Evolutionary conservation across 2,113 vertebrate genomes (phyloP).

Genomic region (Triplophysa dalaica): DNA sequence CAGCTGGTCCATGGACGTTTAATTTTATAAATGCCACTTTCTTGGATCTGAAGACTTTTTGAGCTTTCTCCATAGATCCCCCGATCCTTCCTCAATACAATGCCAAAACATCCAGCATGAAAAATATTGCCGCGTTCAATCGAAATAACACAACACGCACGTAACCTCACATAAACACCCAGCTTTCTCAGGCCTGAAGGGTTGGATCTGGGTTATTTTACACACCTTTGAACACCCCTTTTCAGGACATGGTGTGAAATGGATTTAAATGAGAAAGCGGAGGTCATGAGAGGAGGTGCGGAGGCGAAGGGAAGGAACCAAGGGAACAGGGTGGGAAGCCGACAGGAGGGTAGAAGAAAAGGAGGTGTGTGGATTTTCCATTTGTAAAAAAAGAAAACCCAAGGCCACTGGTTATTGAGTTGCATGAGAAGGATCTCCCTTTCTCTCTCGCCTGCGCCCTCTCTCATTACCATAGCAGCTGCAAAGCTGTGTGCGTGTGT

Average conservation of each 20-base stretch:
- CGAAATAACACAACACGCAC: not conserved
- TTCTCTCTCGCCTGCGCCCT: conserved; percentile 38
- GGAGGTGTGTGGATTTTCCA: conserved; percentile 55
- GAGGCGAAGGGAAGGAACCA: conserved; percentile 28
- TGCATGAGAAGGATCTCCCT: conserved; percentile 55
- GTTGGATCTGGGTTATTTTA: conserved; percentile 49
- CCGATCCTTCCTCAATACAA: not conserved
- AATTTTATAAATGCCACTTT: too few species aligned
- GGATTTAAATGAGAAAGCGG: conserved; percentile 57
- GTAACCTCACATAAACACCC: conserved; percentile 33
- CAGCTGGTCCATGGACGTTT: too few species aligned
- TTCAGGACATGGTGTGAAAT: conserved; percentile 53
- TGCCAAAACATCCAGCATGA: not conserved
- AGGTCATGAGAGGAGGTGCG: conserved; percentile 52
- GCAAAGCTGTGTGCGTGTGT: conserved; percentile 47
- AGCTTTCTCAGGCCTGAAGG: conserved; percentile 42
- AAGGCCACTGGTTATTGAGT: conserved; percentile 58
- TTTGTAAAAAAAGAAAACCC: conserved; percentile 51
- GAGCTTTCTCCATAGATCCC: not conserved
- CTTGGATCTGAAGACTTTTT: not conserved
- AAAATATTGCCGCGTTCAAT: not conserved
- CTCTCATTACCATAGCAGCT: conserved; percentile 63
- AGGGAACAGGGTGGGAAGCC: conserved; percentile 52
- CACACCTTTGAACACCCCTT: conserved; percentile 54
- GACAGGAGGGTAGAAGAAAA: conserved; percentile 54